Evolutionary conservation across 2,113 vertebrate species (phyloP).

Genomic region (Dendrocopos noguchii): DNA sequence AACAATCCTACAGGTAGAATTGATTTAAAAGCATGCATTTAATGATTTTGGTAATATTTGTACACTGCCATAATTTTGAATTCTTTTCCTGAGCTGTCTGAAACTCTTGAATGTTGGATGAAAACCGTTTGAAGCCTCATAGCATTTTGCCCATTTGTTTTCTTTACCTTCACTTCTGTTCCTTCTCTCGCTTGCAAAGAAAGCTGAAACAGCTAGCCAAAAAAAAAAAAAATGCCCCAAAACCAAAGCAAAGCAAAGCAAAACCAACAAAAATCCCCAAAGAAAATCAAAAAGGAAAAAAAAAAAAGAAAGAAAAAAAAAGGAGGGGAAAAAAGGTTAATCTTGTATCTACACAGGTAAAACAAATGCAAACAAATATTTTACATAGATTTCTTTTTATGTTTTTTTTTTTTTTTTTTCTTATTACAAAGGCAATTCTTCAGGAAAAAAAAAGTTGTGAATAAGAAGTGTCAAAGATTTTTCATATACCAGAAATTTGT

Average conservation of each 20-base stretch:
- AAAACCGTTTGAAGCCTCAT: neutral
- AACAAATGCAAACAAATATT: neutral
- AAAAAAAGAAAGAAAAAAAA: too few relatives aligned
- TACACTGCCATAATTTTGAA: constrained; percentile 20
- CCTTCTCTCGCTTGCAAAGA: neutral
- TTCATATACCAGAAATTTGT: neutral
- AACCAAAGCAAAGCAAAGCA: too few relatives aligned
- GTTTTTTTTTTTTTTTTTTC: too few relatives aligned
- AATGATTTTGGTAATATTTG: constrained; percentile 46
- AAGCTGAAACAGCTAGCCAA: neutral
- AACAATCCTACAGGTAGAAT: constrained; percentile 26
- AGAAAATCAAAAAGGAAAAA: neutral
- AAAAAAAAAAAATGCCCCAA: neutral
- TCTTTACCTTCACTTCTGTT: neutral
- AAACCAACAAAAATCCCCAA: too few relatives aligned
- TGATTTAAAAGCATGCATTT: constrained; percentile 26
- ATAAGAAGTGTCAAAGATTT: neutral
- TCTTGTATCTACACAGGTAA: neutral
- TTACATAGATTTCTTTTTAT: neutral
- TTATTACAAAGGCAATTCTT: neutral
- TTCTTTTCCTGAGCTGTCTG: neutral
- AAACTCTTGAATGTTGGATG: neutral
- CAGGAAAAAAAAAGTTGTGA: neutral
- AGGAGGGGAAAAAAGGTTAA: too few relatives aligned
- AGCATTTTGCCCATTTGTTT: neutral